phyloP scores from a whole-genome alignment of 1,140 invertebrate genomes.

The Lepidurus packardi region DNA sequence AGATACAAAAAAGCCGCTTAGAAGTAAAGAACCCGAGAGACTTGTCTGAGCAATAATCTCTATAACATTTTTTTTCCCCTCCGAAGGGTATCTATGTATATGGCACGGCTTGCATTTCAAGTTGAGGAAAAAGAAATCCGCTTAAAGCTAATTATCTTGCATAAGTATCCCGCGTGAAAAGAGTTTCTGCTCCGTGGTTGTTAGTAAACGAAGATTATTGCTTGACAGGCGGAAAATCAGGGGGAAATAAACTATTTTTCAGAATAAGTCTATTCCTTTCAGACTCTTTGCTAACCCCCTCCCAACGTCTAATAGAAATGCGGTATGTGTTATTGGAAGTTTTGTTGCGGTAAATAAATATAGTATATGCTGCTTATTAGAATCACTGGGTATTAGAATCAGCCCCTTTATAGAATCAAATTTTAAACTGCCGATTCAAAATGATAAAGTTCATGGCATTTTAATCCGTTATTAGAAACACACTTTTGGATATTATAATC shows the following conservation, averaged over 20 bases:
- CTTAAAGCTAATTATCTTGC: constrained; percentile 22
- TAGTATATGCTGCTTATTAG: too few relatives aligned
- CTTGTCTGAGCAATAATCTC: constrained; percentile 21
- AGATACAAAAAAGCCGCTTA: constrained; percentile 19
- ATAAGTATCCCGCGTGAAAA: constrained; percentile 21
- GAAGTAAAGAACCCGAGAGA: constrained; percentile 19
- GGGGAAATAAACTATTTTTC: constrained; percentile 11
- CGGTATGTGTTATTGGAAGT: too few relatives aligned
- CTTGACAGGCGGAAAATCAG: constrained; percentile 12
- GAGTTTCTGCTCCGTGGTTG: constrained; percentile 18
- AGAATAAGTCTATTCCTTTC: neutral
- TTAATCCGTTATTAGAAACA: too few relatives aligned
- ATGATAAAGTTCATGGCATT: too few relatives aligned
- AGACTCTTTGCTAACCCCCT: neutral
- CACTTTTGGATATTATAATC: too few relatives aligned
- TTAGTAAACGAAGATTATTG: constrained; percentile 16
- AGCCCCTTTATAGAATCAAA: too few relatives aligned
- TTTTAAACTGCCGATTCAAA: too few relatives aligned
- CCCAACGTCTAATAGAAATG: neutral
- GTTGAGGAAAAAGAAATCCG: constrained; percentile 15
- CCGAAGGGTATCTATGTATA: constrained; percentile 13
- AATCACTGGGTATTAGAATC: too few relatives aligned
- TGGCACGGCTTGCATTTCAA: neutral
- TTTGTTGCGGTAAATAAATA: too few relatives aligned
- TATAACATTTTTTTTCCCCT: neutral